Base-by-base conservation (phyloP, 1,140 invertebrate genomes). In the Procambarus virginalis region DNA sequence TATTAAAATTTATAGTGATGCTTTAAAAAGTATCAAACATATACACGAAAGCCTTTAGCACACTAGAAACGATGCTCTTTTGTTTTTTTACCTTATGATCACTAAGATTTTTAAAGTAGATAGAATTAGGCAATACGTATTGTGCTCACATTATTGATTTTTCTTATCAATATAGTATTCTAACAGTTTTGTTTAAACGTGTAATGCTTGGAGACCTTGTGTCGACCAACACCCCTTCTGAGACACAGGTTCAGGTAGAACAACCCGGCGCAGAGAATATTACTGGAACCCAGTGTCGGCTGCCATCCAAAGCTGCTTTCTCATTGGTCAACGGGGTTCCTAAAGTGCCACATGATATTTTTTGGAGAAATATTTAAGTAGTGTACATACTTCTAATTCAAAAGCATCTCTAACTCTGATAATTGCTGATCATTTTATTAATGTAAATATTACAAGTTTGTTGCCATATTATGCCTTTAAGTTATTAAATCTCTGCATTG, bases 261-360 rank as follows among this genome's bases (percentile, higher is more conserved):
- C 84, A 78, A 86, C 78, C 84, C 84, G 84, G 84, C 75, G 75
- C 73, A 55, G 22, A 20, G 84, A 86, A 86, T 86, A 86, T 86
- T 86, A 86, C 84, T 86, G 84, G 84, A 86, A 86, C 84, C 84
- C 22, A 77, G 84, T 86, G 84, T 86, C 84, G 84, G 75, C 84
- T 86, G 84, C 84, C 75, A 86, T 51, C 84, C 75, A 78, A 86
- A 34, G 45, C 84, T 60, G n/a, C 22, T 55, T 60, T 77, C 73
- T 78, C 51, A 86, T 86, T 86, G 84, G 84, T 86, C 84, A 60
- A 45, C 75, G 22, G 4, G n/a, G 48, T 49, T 4, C 48, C 60
- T 68, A 84, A 73, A 73, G 34, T 73, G 46, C 70, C 48, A 73
- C 10, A 84, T 55, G 20, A 84, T 49, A 48, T n/a, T 75, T 68